Evolutionary conservation across 2,888 invertebrate species (phyloP).

Genomic region (Apomyelois bistriatella): DNA sequence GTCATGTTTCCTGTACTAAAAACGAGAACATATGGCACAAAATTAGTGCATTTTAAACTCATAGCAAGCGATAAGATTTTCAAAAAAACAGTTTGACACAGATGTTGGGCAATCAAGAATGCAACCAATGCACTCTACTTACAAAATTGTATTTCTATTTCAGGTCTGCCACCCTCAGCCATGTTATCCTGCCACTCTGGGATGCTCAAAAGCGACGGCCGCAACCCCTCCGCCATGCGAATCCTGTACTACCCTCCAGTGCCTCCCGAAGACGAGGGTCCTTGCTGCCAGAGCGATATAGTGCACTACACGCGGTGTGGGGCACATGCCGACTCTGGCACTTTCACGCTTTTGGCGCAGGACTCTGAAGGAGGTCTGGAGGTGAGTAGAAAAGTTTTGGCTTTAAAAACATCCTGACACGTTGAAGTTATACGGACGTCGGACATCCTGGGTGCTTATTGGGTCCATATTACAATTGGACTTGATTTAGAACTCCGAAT

Average conservation of each 20-base stretch:
- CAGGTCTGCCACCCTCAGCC: conserved; percentile 80
- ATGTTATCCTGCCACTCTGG: conserved; percentile 83
- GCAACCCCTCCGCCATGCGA: conserved; percentile 84
- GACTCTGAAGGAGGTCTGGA: conserved; percentile 88
- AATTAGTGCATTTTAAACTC: too few relatives aligned
- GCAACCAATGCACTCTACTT: not conserved
- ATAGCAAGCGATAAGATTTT: too few relatives aligned
- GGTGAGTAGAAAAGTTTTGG: conserved; percentile 44
- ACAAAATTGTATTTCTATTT: conserved; percentile 13
- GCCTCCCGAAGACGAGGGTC: conserved; percentile 79
- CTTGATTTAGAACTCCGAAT: too few relatives aligned
- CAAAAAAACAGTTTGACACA: too few relatives aligned
- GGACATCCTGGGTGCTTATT: too few relatives aligned
- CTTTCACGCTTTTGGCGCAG: conserved; percentile 86
- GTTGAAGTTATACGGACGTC: not conserved
- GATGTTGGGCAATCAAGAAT: too few relatives aligned
- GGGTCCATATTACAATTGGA: too few relatives aligned
- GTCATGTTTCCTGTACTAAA: too few relatives aligned
- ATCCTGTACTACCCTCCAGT: conserved; percentile 87
- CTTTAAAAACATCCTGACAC: conserved; percentile 25
- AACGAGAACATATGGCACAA: too few relatives aligned
- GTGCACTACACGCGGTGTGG: conserved; percentile 82
- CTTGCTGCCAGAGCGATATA: conserved; percentile 52
- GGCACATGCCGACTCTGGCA: conserved; percentile 87
- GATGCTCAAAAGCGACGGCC: conserved; percentile 82